Evolutionary conservation across 2,797 vertebrate genomes (phyloP).

Genomic region (Gobionotothen gibberifrons): DNA sequence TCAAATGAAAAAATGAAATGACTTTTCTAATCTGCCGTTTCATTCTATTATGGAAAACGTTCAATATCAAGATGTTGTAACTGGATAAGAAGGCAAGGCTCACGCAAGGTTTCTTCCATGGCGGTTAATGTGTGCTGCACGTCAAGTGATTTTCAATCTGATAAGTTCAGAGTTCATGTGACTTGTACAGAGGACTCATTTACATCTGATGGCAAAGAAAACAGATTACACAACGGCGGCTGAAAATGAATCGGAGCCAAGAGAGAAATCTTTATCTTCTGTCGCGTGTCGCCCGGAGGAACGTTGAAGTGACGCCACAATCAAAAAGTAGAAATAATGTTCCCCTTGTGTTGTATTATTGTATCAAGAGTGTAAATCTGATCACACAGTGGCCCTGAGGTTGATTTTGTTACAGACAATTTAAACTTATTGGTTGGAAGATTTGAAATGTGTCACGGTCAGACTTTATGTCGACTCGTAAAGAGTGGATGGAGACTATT

Average conservation of each 20-base stretch:
- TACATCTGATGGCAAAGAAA: constrained; percentile 50
- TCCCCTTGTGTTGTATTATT: constrained; percentile 41
- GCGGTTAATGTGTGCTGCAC: constrained; percentile 6
- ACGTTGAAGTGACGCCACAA: constrained; percentile 30
- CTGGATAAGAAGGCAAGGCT: constrained; percentile 43
- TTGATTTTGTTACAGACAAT: constrained; percentile 34
- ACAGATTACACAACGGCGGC: constrained; percentile 58
- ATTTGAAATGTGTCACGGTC: constrained; percentile 48
- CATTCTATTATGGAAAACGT: constrained; percentile 33
- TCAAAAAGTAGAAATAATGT: constrained; percentile 51
- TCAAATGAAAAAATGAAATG: constrained; percentile 32
- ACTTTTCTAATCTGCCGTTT: constrained; percentile 35
- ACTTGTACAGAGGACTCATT: constrained; percentile 39
- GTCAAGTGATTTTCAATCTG: constrained; percentile 23
- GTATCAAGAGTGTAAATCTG: constrained; percentile 38
- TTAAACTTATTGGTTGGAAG: constrained; percentile 22
- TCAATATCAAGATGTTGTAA: constrained; percentile 22
- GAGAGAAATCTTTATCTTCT: constrained; percentile 56
- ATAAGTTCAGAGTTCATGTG: constrained; percentile 57
- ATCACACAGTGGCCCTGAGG: constrained; percentile 47
- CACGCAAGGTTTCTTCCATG: constrained; percentile 9
- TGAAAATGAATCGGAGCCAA: constrained; percentile 30
- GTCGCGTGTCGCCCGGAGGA: constrained; percentile 36
- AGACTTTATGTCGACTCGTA: not conserved
- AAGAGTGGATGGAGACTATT: constrained; percentile 10